These are phyloP conservation scores for Bujurquina vittata DNA, from an alignment of 2,113 vertebrate species.

Conservation along the genomic window DNA sequence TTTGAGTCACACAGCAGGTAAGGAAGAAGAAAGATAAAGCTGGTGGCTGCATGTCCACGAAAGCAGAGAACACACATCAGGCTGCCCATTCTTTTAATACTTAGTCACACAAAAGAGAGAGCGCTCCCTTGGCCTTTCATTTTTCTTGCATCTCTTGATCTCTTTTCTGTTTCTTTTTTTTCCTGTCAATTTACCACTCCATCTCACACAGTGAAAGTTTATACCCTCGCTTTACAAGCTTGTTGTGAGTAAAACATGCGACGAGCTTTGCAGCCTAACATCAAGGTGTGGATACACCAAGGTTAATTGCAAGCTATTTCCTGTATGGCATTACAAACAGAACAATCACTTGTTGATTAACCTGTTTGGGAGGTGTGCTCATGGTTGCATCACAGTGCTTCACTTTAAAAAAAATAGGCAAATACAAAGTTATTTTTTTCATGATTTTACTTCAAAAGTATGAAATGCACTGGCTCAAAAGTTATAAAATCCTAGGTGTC, in stretches of 20 bases:
- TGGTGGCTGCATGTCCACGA: slow-evolving; percentile 27
- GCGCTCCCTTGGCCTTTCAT: slow-evolving; percentile 10
- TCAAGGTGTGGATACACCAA: background rate
- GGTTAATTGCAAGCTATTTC: background rate
- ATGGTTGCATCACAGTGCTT: background rate
- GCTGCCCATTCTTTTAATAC: slow-evolving; percentile 51
- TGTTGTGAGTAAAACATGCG: slow-evolving; percentile 19
- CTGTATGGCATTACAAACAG: background rate
- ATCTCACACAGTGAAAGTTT: slow-evolving; percentile 11
- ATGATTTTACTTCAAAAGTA: background rate
- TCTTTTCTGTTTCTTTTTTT: background rate
- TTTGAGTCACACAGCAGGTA: slow-evolving; percentile 39
- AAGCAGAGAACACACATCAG: slow-evolving; percentile 20
- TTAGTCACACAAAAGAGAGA: slow-evolving; percentile 17
- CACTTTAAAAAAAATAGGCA: background rate
- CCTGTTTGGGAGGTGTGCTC: slow-evolving; percentile 4
- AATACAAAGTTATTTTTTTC: background rate
- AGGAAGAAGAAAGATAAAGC: slow-evolving; percentile 39
- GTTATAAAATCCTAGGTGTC: background rate
- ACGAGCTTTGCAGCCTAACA: background rate
- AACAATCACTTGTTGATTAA: background rate
- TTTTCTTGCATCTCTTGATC: slow-evolving; percentile 17
- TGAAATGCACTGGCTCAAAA: background rate
- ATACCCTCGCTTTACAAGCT: background rate
- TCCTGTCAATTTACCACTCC: background rate